A percentile compares a stretch with the other conserved stretches of the same genome.
Evolutionary conservation across 2,797 vertebrate species (phyloP).

Genomic region (Spinus pinus): DNA sequence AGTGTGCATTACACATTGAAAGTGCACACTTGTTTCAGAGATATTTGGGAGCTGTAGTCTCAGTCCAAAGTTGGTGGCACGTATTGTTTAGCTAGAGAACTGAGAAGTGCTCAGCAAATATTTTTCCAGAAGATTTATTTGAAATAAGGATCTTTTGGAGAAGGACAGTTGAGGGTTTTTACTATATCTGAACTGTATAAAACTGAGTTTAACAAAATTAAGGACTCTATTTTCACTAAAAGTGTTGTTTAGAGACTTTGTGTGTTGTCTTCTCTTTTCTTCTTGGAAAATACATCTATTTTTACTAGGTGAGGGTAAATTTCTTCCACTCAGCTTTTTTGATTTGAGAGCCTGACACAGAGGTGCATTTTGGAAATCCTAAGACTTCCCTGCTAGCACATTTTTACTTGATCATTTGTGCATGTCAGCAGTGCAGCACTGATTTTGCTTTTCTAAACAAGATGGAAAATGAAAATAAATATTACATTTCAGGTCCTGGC

Average conservation of each 20-base stretch:
- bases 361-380: not conserved
- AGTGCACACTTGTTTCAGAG: not conserved
- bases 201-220: not conserved
- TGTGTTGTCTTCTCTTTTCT: not conserved
- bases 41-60: not conserved
- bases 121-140: not conserved
- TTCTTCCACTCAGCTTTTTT: not conserved
- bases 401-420: not conserved
- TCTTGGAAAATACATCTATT: not conserved
- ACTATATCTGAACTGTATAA: not conserved
- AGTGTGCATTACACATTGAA: not conserved
- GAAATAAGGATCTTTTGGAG: not conserved
- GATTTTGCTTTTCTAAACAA: not conserved
- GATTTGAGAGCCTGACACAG: not conserved
- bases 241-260: not conserved
- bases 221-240: not conserved
- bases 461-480: not conserved
- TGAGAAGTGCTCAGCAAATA: not conserved
- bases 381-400: not conserved
- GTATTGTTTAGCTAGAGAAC: not conserved
- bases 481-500: not conserved
- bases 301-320: conserved; percentile 5
- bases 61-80: not conserved
- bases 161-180: not conserved
- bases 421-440: not conserved